These are phyloP conservation scores for Bothrops jararaca DNA, from an alignment of 2,113 vertebrate species.

Conservation along the genomic window DNA sequence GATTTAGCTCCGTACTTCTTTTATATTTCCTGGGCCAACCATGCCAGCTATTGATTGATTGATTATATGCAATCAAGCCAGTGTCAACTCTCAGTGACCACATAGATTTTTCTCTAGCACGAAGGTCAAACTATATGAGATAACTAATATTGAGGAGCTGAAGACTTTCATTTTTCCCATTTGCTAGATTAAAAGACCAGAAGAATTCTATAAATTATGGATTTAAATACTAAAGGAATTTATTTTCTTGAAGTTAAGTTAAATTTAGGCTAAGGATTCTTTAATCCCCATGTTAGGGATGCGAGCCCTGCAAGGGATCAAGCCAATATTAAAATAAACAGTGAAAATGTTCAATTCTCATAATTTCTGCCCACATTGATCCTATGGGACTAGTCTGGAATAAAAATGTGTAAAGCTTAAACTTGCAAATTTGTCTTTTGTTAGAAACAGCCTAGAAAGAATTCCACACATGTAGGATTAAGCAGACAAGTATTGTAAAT, in stretches of 20 bases:
- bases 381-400: not conserved
- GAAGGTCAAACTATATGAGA: not conserved
- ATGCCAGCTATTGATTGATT: conserved; percentile 32
- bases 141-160: conserved; percentile 31
- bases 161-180: conserved; percentile 28
- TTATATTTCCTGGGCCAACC: conserved; percentile 63
- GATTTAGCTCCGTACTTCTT: conserved; percentile 68
- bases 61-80: not conserved
- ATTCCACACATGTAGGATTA: not conserved
- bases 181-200: conserved; percentile 34
- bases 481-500: not conserved
- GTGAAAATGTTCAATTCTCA: not conserved
- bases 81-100: not conserved
- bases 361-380: not conserved
- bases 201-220: not conserved
- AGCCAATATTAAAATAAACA: not conserved
- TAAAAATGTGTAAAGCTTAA: not conserved
- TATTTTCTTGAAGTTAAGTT: not conserved
- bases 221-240: conserved; percentile 34
- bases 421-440: not conserved
- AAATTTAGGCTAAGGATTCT: not conserved
- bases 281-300: not conserved
- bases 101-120: not conserved
- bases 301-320: not conserved
- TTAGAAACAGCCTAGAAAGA: not conserved